These are phyloP conservation scores for Mercenaria mercenaria DNA, from an alignment of 1,140 invertebrate genomes.

Conservation along the genomic window DNA sequence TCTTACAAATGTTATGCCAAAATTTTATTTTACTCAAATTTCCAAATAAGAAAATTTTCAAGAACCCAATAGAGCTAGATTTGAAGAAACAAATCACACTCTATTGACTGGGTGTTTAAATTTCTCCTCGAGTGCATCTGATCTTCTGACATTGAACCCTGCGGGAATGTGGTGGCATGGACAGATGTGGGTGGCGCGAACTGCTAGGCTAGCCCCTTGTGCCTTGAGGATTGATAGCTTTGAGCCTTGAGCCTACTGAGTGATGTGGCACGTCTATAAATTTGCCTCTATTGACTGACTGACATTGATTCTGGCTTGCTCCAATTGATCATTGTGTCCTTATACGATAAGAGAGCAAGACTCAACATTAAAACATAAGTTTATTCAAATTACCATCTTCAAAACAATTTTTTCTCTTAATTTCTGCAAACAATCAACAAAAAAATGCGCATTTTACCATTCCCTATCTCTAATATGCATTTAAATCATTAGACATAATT, in stretches of 20 bases:
- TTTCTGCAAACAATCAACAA: too few species aligned
- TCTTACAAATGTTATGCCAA: conserved; percentile 26
- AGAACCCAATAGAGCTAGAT: conserved; percentile 34
- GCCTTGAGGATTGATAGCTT: conserved; percentile 14
- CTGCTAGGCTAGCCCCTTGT: conserved; percentile 59
- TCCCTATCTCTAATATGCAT: too few species aligned
- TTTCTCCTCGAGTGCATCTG: conserved; percentile 27
- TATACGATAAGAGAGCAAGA: conserved; percentile 64
- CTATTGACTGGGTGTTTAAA: neutral
- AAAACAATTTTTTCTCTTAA: neutral
- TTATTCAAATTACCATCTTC: too few species aligned
- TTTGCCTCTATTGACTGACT: conserved; percentile 42
- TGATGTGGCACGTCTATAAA: conserved; percentile 47
- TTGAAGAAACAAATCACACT: conserved; percentile 24
- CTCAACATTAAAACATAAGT: conserved; percentile 41
- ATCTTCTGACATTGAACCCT: conserved; percentile 39
- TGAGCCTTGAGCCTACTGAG: conserved; percentile 50
- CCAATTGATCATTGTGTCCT: conserved; percentile 53
- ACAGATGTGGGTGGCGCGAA: conserved; percentile 36
- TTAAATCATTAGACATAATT: too few species aligned
- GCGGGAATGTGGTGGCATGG: conserved; percentile 40
- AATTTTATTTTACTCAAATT: neutral
- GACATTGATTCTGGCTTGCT: conserved; percentile 34
- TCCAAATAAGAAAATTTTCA: neutral
- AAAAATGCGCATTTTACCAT: too few species aligned